Evolutionary conservation across 2,113 vertebrate species (phyloP).

Genomic region (Corapipo altera): DNA sequence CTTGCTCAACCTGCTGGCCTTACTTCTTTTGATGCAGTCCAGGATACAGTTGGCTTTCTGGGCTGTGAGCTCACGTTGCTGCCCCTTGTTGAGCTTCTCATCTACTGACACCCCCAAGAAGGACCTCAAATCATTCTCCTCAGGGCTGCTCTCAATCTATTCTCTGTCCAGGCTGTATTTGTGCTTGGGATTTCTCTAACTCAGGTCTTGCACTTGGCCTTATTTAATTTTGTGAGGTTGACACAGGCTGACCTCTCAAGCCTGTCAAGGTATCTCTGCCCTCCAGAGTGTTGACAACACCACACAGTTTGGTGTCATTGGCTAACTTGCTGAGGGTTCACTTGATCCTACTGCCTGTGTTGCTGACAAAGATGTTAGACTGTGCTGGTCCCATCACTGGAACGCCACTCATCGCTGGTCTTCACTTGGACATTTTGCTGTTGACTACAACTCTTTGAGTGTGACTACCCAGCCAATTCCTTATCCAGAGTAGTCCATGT

Average conservation of each 20-base stretch:
- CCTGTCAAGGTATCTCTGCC: background rate
- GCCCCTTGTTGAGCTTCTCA: background rate
- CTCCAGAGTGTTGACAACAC: background rate
- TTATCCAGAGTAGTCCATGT: background rate
- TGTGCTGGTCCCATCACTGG: background rate
- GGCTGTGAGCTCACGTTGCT: background rate
- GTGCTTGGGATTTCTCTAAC: accelerated
- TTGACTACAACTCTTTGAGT: background rate
- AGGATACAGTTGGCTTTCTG: background rate
- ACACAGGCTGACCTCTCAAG: background rate
- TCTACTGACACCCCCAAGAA: background rate
- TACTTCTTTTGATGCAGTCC: background rate
- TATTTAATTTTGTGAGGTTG: background rate
- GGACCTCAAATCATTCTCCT: background rate
- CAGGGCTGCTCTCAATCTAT: background rate
- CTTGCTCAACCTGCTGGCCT: background rate
- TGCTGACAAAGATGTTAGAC: background rate
- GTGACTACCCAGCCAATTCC: background rate
- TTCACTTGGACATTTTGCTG: background rate
- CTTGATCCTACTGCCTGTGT: background rate
- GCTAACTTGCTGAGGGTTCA: background rate
- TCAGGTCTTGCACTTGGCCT: background rate
- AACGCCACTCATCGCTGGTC: background rate
- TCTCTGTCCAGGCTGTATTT: background rate
- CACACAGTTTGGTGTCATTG: background rate